Conservation (phyloP, 2,888 invertebrate genomes). For the Cacoxenus indagator region DNA sequence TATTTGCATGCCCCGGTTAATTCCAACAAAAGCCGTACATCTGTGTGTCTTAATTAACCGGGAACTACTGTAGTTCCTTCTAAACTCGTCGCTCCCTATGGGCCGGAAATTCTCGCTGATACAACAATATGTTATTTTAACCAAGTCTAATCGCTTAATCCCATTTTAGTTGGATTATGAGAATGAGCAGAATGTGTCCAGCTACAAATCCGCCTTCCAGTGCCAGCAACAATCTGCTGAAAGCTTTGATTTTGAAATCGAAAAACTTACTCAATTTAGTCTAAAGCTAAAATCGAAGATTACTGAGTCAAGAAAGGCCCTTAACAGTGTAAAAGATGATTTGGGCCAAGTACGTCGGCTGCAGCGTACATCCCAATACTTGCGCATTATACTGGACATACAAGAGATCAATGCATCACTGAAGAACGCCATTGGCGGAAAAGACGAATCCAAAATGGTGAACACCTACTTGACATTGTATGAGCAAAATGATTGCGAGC, state of each 20-base stretch:
- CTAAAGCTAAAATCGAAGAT: constrained; percentile 73
- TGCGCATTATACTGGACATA: constrained; percentile 79
- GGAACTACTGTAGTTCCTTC: too few species aligned
- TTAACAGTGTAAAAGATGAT: constrained; percentile 54
- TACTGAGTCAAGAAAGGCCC: constrained; percentile 70
- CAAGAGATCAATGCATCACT: constrained; percentile 77
- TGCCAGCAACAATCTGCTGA: constrained; percentile 74
- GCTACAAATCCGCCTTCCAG: constrained; percentile 76
- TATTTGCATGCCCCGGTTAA: too few species aligned
- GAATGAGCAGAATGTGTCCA: constrained; percentile 76
- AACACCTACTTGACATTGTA: constrained; percentile 67
- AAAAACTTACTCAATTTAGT: constrained; percentile 70
- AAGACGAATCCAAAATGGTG: constrained; percentile 67
- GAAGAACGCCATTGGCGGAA: constrained; percentile 56
- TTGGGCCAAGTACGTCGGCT: constrained; percentile 74
- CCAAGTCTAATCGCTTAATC: too few species aligned
- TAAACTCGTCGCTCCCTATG: too few species aligned
- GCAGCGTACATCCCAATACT: constrained; percentile 76
- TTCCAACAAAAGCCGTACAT: too few species aligned
- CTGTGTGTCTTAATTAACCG: too few species aligned
- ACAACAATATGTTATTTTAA: too few species aligned
- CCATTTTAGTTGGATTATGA: constrained; percentile 73
- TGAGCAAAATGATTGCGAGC: constrained; percentile 64
- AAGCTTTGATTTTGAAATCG: constrained; percentile 71
- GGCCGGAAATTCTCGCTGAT: too few species aligned